A percentile compares a stretch with the other conserved stretches of the same genome.
Evolutionary conservation across 2,797 vertebrate species (phyloP).

Genomic region (Fistularia tabacaria): DNA sequence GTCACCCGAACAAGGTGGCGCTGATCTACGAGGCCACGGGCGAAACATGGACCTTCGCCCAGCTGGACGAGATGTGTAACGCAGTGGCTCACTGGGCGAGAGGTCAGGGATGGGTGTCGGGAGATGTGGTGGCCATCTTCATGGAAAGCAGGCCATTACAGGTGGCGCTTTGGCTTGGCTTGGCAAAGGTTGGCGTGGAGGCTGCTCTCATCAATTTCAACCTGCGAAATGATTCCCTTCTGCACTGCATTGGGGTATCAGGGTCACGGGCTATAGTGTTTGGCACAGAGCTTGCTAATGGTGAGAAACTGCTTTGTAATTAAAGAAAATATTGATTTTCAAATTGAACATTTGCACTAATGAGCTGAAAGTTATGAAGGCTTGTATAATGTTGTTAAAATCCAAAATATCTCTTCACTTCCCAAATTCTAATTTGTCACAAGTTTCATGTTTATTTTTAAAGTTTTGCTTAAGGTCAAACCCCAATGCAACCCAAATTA

Average conservation of each 20-base stretch:
- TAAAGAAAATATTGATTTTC: neutral
- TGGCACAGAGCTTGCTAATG: constrained; percentile 82
- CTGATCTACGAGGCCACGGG: constrained; percentile 84
- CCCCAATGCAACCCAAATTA: too few species aligned
- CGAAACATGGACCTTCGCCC: constrained; percentile 81
- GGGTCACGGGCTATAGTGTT: constrained; percentile 82
- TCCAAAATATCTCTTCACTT: too few species aligned
- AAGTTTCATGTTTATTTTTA: too few species aligned
- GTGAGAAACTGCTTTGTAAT: constrained; percentile 61
- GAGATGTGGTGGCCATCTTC: constrained; percentile 87
- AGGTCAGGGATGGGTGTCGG: constrained; percentile 74
- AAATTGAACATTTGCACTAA: too few species aligned
- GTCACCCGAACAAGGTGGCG: constrained; percentile 79
- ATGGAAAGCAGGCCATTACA: constrained; percentile 88
- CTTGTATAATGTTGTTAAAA: too few species aligned
- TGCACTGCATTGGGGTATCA: constrained; percentile 81
- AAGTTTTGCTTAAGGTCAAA: too few species aligned
- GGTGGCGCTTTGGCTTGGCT: constrained; percentile 88
- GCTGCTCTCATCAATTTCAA: constrained; percentile 88
- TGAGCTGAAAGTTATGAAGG: too few species aligned
- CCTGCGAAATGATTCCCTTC: constrained; percentile 79
- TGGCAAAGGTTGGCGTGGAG: constrained; percentile 86
- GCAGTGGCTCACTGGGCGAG: constrained; percentile 79
- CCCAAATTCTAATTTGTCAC: too few species aligned
- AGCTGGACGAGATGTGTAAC: constrained; percentile 81